Conservation (phyloP, 2,888 invertebrate genomes). For the Malacosoma neustria region DNA sequence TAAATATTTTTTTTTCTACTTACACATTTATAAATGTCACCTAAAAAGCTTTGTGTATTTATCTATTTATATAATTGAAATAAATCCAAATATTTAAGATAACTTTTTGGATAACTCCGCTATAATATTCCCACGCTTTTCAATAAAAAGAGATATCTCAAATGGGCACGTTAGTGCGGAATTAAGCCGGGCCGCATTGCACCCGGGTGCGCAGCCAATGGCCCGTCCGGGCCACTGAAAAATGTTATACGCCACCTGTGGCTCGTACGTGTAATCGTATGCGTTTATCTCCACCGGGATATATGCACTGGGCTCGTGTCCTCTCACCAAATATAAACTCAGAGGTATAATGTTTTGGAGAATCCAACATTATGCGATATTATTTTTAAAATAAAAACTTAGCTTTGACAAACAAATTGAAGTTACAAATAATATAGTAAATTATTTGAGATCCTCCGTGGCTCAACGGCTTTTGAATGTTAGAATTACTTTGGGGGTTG, state of each 20-base stretch:
- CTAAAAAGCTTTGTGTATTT: no score
- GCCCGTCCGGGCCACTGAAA: slow-evolving; percentile 47
- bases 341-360: background rate
- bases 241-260: slow-evolving; percentile 75
- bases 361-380: background rate
- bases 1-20: no score
- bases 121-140: slow-evolving; percentile 48
- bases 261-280: slow-evolving; percentile 65
- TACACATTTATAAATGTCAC: no score
- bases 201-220: slow-evolving; percentile 27
- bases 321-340: slow-evolving; percentile 5
- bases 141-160: slow-evolving; percentile 57
- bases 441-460: no score
- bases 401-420: no score
- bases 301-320: slow-evolving; percentile 39
- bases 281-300: slow-evolving; percentile 62
- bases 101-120: no score
- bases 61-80: no score
- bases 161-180: slow-evolving; percentile 49
- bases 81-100: no score
- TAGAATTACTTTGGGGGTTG: no score
- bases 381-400: no score
- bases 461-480: no score
- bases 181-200: slow-evolving; percentile 45
- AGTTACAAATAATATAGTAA: no score